These are phyloP conservation scores for Andrena trimmerana DNA, from an alignment of 2,888 invertebrate species.

Conservation along the genomic window DNA sequence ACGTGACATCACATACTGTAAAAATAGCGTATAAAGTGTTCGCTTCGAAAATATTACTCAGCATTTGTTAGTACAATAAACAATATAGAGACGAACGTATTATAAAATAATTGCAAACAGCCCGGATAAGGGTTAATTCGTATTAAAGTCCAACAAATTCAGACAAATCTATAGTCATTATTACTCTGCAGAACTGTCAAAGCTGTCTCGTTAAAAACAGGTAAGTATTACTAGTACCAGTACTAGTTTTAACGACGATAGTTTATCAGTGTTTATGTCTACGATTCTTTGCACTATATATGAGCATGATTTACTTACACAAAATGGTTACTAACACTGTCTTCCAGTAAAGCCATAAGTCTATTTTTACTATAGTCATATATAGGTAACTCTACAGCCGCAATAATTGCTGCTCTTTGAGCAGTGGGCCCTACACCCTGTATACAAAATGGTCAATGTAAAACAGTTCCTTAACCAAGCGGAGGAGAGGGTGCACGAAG, in stretches of 20 bases:
- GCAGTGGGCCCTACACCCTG: constrained; percentile 96
- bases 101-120: constrained; percentile 43
- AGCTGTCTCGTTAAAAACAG: not conserved
- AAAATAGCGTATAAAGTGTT: constrained; percentile 31
- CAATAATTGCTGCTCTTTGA: constrained; percentile 96
- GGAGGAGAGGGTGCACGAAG: not conserved
- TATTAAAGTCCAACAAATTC: constrained; percentile 22
- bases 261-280: not conserved
- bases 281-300: constrained; percentile 14
- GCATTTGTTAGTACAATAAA: constrained; percentile 37
- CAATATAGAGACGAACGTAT: not conserved
- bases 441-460: constrained; percentile 29
- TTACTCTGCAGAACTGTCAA: not conserved
- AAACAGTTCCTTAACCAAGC: not conserved
- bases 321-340: constrained; percentile 94
- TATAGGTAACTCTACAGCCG: constrained; percentile 96
- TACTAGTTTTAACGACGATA: constrained; percentile 9
- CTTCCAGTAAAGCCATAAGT: constrained; percentile 90
- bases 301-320: constrained; percentile 87
- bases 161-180: not conserved
- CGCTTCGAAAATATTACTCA: constrained; percentile 11
- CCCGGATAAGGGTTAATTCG: constrained; percentile 75
- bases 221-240: constrained; percentile 3
- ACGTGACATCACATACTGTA: constrained; percentile 56
- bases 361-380: constrained; percentile 96